phyloP scores from a whole-genome alignment of 37 sponge, comb jelly and placozoan genomes.

The Theonella swinhoei region DNA sequence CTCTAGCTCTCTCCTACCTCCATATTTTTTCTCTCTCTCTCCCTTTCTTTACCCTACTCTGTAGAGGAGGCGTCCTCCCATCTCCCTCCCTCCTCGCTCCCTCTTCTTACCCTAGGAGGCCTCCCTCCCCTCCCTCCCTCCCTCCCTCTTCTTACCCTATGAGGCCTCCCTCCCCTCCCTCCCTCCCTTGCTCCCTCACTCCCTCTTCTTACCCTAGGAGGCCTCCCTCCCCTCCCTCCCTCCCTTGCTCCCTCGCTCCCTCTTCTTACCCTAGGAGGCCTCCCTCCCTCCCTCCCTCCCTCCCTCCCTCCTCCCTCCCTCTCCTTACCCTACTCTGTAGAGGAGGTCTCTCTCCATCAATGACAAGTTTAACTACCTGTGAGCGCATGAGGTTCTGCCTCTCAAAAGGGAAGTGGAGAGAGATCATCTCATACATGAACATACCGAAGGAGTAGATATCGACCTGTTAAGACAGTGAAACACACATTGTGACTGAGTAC shows the following conservation, averaged over 20 bases:
- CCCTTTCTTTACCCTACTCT: neutral
- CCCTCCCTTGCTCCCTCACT: neutral
- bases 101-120: no score
- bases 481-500: no score
- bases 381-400: constrained; percentile 66
- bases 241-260: no score
- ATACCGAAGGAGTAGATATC: constrained; percentile 90
- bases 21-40: neutral
- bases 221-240: neutral
- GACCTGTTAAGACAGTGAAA: constrained; percentile 37
- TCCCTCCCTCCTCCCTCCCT: no score
- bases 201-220: neutral
- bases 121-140: neutral
- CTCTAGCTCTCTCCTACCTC: neutral
- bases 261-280: no score
- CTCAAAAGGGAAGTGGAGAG: constrained; percentile 83
- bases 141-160: no score
- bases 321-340: constrained; percentile 73
- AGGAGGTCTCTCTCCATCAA: constrained; percentile 70
- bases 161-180: neutral
- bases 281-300: no score
- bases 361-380: constrained; percentile 87
- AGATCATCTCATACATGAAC: constrained; percentile 86
- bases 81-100: neutral
- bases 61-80: neutral